Evolutionary conservation across 2,113 vertebrate species (phyloP), one percentile per base, ranked within the genome.

Genomic region (Myrmecophaga tridactyla): DNA sequence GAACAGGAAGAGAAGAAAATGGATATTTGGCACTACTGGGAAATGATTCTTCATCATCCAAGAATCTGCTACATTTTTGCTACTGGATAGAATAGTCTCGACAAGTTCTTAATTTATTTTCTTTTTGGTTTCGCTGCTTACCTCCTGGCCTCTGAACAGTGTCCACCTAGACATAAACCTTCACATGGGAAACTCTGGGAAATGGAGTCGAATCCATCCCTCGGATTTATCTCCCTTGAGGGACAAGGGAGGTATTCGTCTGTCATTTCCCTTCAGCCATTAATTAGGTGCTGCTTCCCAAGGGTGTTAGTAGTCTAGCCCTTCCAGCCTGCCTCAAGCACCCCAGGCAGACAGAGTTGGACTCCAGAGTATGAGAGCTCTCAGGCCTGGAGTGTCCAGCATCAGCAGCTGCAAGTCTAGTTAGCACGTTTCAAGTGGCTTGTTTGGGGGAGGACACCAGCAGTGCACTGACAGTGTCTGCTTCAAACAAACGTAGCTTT

Each of bases 81-180:
- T 84, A 17, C 36, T 5, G 67, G 58, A 81, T 13, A 72, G 46
- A 90, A 72, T 75, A 41, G 18, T 48, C 8, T 25, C 20, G 36
- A 90, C 48, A 53, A 85, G 48, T 78, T 72, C 82, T 96, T 62
- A 72, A 67, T 78, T 67, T 82, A 78, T 91, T 82, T 72, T 58
- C 31, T 83, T 80, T 81, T 76, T 92, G 80, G 21, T 58, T 92
- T 67, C 69, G 46, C 15, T 56, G 70, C 23, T 91, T 21, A 67
- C 12, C 65, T 39, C 6, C 39, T 96, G n/a, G 39, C 65, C 34
- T 69, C 56, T 53, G 56, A 39, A 12, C 41, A 39, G 9, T 27
- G 77, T 72, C 62, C 23, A 23, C 34, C 34, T 89, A n/a, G 43
- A 73, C 27, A 39, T 14, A 62, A 36, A 6, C 36, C 34, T 36